Base-by-base conservation (phyloP, 2,888 invertebrate species). In the Rotaria sp. region DNA sequence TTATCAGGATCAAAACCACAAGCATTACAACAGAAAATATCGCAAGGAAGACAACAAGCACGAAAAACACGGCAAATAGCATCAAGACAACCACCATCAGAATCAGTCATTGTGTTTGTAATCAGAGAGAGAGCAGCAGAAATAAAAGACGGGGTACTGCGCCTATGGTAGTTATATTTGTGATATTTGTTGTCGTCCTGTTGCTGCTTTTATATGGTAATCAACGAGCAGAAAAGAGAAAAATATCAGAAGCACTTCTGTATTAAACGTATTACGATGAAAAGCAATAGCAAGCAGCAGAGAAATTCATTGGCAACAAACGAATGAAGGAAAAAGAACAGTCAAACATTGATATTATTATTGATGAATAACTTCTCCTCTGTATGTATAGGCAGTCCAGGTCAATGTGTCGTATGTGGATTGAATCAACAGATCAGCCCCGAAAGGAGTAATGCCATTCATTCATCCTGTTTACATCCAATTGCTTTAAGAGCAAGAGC, bases 1-100 rank as follows among this genome's bases (percentile, higher is more conserved):
- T 57, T 57, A n/a, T 57, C 57, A 57, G 57, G 57, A 57, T 57
- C 57, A 57, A 57, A 57, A 57, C n/a, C 57, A 57, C 57, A 57
- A 57, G 26, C 57, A 57, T 57, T 57, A 24, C 57, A 57, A 57
- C 57, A 57, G 24, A 57, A 26, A 57, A 57, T n/a, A 57, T 57
- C 57, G n/a, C 57, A 57, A 57, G 57, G 24, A 1, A 48, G 10
- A 57, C 57, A 57, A 57, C 57, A 57, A 57, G 24, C 57, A n/a
- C 57, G 26, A 24, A 57, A n/a, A 57, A 57, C n/a, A 57, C 57
- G 57, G 15, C 24, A 57, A 57, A 57, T 24, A 57, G 24, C n/a
- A 26, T 8, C n/a, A 57, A 57, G 57, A 57, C 57, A 57, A 57
- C 57, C 57, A 57, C n/a, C 15, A n/a, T n/a, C 57, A 48, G 48